Conservation (phyloP, 2,113 vertebrate genomes). For the Megaceryle maxima region DNA sequence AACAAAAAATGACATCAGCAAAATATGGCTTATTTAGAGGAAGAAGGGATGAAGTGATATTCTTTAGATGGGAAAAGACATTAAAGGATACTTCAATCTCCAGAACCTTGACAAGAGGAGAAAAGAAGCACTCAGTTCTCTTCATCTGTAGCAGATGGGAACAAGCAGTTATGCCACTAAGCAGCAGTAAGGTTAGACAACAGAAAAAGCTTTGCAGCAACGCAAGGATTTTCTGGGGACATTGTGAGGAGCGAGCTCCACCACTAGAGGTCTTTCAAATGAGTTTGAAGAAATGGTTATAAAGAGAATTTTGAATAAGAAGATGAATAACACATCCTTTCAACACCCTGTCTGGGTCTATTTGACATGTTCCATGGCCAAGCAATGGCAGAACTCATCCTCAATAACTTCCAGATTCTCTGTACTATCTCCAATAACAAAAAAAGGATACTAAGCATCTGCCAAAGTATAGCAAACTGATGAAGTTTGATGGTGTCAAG, state of each 20-base stretch:
- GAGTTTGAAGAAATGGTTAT: background rate
- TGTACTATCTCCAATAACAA: background rate
- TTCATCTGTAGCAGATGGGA: background rate
- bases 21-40: background rate
- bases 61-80: background rate
- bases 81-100: background rate
- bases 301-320: background rate
- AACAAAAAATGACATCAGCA: background rate
- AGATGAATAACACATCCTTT: background rate
- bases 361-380: background rate
- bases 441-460: background rate
- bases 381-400: background rate
- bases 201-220: background rate
- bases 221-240: background rate
- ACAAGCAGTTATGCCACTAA: rapidly evolving
- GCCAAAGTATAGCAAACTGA: background rate
- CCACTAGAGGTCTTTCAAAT: background rate
- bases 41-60: background rate
- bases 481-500: background rate
- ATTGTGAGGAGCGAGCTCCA: background rate
- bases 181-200: background rate
- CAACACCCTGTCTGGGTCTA: rapidly evolving
- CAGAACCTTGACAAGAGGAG: background rate
- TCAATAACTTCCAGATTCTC: background rate
- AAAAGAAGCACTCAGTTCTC: background rate